Evolutionary conservation across 2,797 vertebrate genomes (phyloP).

Genomic region (Lophura swinhoii): DNA sequence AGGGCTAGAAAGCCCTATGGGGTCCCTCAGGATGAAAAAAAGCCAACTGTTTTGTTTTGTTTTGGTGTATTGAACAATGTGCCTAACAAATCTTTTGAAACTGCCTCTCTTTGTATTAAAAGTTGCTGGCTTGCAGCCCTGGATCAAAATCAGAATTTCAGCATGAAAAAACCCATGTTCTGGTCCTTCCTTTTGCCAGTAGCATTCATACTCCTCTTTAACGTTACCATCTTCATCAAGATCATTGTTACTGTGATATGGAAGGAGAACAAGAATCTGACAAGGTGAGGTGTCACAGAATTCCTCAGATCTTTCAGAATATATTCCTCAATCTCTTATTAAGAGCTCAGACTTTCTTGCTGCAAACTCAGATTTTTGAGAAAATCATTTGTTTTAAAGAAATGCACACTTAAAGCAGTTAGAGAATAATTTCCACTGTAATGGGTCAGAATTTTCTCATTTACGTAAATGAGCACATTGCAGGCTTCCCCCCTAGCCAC

Average conservation of each 20-base stretch:
- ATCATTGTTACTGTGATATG: conserved; percentile 64
- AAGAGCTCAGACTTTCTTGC: not conserved
- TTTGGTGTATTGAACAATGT: not conserved
- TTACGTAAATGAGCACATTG: not conserved
- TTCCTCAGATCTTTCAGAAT: not conserved
- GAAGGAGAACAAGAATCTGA: conserved; percentile 59
- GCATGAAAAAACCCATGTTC: conserved; percentile 73
- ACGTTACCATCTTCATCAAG: conserved; percentile 66
- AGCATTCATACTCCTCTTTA: conserved; percentile 76
- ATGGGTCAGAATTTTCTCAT: not conserved
- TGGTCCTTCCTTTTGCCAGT: conserved; percentile 81
- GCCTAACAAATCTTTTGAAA: not conserved
- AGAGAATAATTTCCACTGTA: not conserved
- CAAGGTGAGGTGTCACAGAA: conserved; percentile 66
- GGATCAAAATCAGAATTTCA: conserved; percentile 33
- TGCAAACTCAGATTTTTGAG: not conserved
- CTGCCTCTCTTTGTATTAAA: conserved; percentile 34
- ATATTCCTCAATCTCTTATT: not conserved
- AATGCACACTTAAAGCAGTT: not conserved
- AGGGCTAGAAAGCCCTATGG: not conserved
- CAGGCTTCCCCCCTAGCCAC: not conserved
- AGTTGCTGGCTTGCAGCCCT: conserved; percentile 81
- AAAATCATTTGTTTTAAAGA: not conserved
- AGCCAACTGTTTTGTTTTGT: not conserved
- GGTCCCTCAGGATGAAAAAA: not conserved